Evolutionary conservation across 1,140 invertebrate genomes (phyloP), one percentile per base, ranked within the genome.

Genomic region (Drosophila malerkotliana): DNA sequence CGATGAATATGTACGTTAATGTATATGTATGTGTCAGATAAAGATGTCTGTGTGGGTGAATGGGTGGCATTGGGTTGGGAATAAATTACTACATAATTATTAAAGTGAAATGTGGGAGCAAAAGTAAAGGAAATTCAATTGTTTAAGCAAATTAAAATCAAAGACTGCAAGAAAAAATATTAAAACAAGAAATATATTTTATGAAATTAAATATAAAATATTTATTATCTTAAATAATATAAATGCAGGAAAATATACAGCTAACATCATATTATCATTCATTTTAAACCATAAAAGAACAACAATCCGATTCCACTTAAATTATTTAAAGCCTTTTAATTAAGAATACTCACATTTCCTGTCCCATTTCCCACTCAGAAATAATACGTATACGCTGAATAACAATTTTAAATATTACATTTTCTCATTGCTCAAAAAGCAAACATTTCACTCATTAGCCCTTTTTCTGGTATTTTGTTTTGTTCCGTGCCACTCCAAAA

Each of bases 61-160:
- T 28, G 39, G 60, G 51, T 56, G 66, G 5, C 8, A 44, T 15
- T 26, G 26, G 32, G 7, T 26, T 67, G 48, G 14, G 54, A 55
- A 78, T 72, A 66, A 73, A 74, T 57, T 74, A 32, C 26, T 55
- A 47, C 37, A 62, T 58, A 78, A 79, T 78, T 78, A 78, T 79
- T 77, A 37, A 73, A 73, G 48, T 44, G n/a, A 34, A 41, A 32
- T 32, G 8, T 9, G 8, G 3, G 9, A 32, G 32, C 3, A 32
- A 9, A 32, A 45, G 15, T 45, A 15, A 41, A 41, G 14, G 39
- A 32, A 32, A 32, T 37, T 37, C 10, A 37, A 37, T 37, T 12
- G 10, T 37, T 37, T 12, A 12, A 12, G 10, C 10, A 37, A 12
- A 37, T 37, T 47, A 24, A 47, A 1, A 14, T 10, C n/a, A n/a